Evolutionary conservation across 2,797 vertebrate genomes (phyloP), one percentile per base, ranked within the genome.

Genomic region (Pipistrellus pipistrellus): DNA sequence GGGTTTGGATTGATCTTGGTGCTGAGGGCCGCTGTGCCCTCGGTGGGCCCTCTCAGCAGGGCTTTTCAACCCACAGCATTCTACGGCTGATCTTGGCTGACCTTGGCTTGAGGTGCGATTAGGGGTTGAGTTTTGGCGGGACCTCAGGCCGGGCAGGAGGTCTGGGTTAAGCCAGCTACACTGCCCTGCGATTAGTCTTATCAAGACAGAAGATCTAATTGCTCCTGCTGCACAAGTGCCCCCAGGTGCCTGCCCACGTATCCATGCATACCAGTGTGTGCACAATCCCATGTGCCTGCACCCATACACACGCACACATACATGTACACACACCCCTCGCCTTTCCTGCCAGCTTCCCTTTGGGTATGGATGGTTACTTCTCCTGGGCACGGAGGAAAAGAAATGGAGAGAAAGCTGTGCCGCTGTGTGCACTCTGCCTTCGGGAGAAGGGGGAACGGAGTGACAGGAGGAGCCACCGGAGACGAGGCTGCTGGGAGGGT

Each of bases 161-260:
- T 64, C 66, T 66, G 90, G 51, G 32, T 81, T 41, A 95, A 90
- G 94, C 94, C 97, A 78, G 97, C 96, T 90, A 91, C 95, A 84
- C 95, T 7, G 69, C 93, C 93, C 93, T 46, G 91, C 32, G 21
- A 77, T 82, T 27, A 4, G 68, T 68, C 82, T 35, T 83, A 96
- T 97, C 90, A 90, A 59, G 85, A 91, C 91, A 97, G 95, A 97
- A 93, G 91, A 97, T 96, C 96, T 96, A 68, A 94, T 97, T 93
- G 95, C 96, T 97, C 86, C 90, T 66, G 14, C 78, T 17, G 15
- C 4, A 4, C 8, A 4, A 18, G 4, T 78, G 53, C 32, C 3
- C 8, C 4, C 15, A 25, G 4, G 8, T 23, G 51, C 44, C 32
- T 3, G 4, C 41, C 12, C 27, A 10, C 7, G 10, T 15, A 21